Percentiles rank a stretch among this genome's conserved stretches.
phyloP scores from a whole-genome alignment of 2,797 vertebrate species.

The Odontamblyopus rebecca region DNA sequence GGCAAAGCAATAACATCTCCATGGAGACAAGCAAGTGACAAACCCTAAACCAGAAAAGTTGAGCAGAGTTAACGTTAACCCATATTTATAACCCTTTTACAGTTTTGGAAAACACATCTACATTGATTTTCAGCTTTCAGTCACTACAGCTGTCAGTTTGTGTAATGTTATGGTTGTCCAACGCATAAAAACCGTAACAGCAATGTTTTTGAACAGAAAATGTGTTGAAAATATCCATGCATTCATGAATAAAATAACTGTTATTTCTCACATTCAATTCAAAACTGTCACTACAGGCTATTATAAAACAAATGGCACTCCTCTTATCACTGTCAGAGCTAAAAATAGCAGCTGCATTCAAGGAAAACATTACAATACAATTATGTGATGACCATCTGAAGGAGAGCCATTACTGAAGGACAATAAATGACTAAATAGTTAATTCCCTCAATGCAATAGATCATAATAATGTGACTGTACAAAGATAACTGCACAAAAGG shows the following conservation, averaged over 20 bases:
- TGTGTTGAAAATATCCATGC: not conserved
- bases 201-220: not conserved
- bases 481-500: not conserved
- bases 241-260: conserved; percentile 23
- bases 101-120: too few species aligned
- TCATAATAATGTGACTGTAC: too few species aligned
- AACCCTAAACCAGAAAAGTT: too few species aligned
- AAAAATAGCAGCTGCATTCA: conserved; percentile 20
- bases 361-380: conserved; percentile 26
- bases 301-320: conserved; percentile 26
- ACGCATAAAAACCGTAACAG: too few species aligned
- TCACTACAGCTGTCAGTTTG: too few species aligned
- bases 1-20: too few species aligned
- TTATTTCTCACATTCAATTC: conserved; percentile 20
- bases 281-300: conserved; percentile 21
- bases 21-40: too few species aligned
- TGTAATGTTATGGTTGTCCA: too few species aligned
- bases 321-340: conserved; percentile 14
- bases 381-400: conserved; percentile 30
- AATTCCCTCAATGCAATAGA: too few species aligned
- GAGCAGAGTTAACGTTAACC: too few species aligned
- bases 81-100: too few species aligned
- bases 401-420: not conserved
- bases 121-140: too few species aligned
- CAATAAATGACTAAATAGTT: not conserved